Percentiles rank a stretch among this genome's conserved stretches.
phyloP scores from a whole-genome alignment of 1,140 invertebrate species.

The Linepithema humile region DNA sequence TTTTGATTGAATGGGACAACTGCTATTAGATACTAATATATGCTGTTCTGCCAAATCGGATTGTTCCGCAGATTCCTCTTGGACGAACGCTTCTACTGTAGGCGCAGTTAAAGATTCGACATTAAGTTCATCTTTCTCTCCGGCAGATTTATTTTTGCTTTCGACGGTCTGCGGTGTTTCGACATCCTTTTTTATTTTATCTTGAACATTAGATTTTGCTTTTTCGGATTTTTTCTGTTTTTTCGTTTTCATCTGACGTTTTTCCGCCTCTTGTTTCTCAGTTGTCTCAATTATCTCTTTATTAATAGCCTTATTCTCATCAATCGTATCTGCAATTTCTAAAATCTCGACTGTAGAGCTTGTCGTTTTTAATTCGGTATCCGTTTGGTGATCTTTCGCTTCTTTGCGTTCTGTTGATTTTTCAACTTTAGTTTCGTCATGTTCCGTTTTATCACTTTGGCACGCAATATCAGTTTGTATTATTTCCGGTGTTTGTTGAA shows the following conservation, averaged over 20 bases:
- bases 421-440: neutral
- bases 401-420: neutral
- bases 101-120: neutral
- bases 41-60: neutral
- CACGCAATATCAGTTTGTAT: neutral
- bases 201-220: neutral
- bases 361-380: slow-evolving; percentile 15
- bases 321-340: neutral
- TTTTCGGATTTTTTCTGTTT: slow-evolving; percentile 39
- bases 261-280: neutral
- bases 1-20: neutral
- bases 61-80: neutral
- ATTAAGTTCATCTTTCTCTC: neutral
- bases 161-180: neutral
- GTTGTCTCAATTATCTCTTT: neutral
- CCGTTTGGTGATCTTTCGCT: neutral
- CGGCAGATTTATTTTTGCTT: neutral
- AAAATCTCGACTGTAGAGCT: neutral
- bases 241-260: neutral
- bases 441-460: neutral
- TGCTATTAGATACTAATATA: neutral
- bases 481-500: neutral
- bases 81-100: neutral
- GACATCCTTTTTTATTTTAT: neutral
- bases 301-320: neutral